phyloP scores from a whole-genome alignment of 2,888 invertebrate species.

The Torymus tubicola region DNA sequence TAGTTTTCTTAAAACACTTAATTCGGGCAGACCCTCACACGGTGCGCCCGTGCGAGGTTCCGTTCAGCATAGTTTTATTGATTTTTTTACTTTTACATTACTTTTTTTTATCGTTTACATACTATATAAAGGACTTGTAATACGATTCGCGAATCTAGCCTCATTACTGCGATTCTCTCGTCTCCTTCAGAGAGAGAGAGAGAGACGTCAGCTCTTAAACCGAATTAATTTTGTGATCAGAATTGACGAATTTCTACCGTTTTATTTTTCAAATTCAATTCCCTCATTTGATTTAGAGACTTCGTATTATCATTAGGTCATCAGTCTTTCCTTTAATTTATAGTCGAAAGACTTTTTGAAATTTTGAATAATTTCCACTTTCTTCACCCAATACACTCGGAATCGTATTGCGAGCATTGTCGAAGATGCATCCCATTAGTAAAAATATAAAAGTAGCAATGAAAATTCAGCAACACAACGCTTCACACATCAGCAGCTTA shows the following conservation, averaged over 20 bases:
- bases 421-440: constrained; percentile 45
- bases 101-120: constrained; percentile 45
- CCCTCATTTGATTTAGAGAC: constrained; percentile 39
- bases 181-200: background rate
- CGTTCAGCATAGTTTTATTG: constrained; percentile 36
- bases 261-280: constrained; percentile 35
- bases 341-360: constrained; percentile 55
- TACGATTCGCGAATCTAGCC: constrained; percentile 51
- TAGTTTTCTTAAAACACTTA: constrained; percentile 58
- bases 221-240: constrained; percentile 33
- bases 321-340: constrained; percentile 55
- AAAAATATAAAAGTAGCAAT: constrained; percentile 59
- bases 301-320: constrained; percentile 45
- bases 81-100: constrained; percentile 46
- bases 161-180: constrained; percentile 3
- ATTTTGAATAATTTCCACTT: constrained; percentile 38
- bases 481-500: constrained; percentile 45
- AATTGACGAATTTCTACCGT: constrained; percentile 11
- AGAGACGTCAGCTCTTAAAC: background rate
- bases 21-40: constrained; percentile 46
- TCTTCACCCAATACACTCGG: constrained; percentile 32
- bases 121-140: constrained; percentile 52
- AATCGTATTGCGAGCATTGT: constrained; percentile 58
- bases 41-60: constrained; percentile 25
- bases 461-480: constrained; percentile 54